Conservation (phyloP, 2,888 invertebrate genomes). For the Ormia ochracea region DNA sequence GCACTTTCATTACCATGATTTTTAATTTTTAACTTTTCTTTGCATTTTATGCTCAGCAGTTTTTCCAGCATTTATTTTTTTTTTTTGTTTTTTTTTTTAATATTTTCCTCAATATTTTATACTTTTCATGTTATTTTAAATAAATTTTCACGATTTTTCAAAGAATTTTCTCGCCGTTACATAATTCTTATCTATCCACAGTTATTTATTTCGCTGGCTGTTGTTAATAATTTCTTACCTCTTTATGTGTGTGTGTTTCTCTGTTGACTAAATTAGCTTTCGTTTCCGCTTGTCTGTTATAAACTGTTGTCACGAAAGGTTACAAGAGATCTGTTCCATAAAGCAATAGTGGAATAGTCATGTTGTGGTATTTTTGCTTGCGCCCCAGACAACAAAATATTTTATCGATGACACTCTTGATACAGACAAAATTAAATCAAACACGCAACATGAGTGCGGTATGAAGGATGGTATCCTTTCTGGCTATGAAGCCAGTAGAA, state of each 20-base stretch:
- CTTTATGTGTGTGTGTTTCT: constrained; percentile 33
- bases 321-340: constrained; percentile 15
- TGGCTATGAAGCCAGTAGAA: neutral
- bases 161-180: constrained; percentile 40
- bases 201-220: neutral
- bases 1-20: neutral
- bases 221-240: constrained; percentile 67
- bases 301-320: constrained; percentile 51
- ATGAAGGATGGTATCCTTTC: constrained; percentile 14
- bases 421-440: constrained; percentile 40
- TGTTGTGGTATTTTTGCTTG: constrained; percentile 35
- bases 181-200: constrained; percentile 24
- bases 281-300: constrained; percentile 52
- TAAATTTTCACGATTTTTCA: constrained; percentile 11
- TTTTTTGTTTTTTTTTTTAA: neutral
- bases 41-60: neutral
- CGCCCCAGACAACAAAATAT: constrained; percentile 60
- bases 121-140: neutral
- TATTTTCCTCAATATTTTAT: neutral
- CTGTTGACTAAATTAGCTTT: constrained; percentile 27
- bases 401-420: constrained; percentile 63
- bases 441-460: constrained; percentile 25
- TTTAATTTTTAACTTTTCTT: neutral
- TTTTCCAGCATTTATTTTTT: neutral
- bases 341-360: constrained; percentile 3